A percentile compares a stretch with the other conserved stretches of the same genome.
Evolutionary conservation across 1,140 invertebrate genomes (phyloP).

Genomic region (Myzus persicae): DNA sequence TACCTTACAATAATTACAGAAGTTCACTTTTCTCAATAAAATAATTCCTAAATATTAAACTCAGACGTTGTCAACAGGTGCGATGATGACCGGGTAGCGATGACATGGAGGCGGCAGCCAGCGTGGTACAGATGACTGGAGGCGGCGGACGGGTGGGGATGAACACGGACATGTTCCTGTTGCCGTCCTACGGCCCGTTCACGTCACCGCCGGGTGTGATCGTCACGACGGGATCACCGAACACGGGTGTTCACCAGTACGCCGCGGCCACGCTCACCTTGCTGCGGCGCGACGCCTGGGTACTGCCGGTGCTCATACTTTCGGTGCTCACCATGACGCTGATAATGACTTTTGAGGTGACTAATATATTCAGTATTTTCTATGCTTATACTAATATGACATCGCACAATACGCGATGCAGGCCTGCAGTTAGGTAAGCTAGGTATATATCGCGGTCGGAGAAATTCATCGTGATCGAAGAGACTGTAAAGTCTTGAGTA

Average conservation of each 20-base stretch:
- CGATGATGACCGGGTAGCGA: slow-evolving; percentile 26
- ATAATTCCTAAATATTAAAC: not conserved
- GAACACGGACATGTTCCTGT: slow-evolving; percentile 62
- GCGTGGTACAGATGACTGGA: slow-evolving; percentile 54
- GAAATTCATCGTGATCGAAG: too few species aligned
- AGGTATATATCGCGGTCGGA: too few species aligned
- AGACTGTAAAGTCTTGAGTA: too few species aligned
- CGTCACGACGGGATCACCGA: slow-evolving; percentile 18
- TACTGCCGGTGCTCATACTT: slow-evolving; percentile 62
- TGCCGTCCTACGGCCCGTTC: slow-evolving; percentile 59
- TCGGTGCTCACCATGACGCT: slow-evolving; percentile 63
- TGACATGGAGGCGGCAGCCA: slow-evolving; percentile 56
- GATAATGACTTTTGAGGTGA: slow-evolving; percentile 63
- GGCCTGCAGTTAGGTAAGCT: too few species aligned
- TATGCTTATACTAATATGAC: too few species aligned
- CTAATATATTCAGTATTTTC: not conserved
- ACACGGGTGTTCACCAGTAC: slow-evolving; percentile 50
- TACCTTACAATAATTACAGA: too few species aligned
- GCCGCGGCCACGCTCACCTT: slow-evolving; percentile 56
- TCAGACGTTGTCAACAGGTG: not conserved
- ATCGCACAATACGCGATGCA: too few species aligned
- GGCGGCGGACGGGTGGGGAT: slow-evolving; percentile 60
- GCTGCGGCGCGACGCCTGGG: slow-evolving; percentile 62
- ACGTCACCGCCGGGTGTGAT: slow-evolving; percentile 36
- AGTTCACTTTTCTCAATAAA: not conserved